Conservation (phyloP, 1,140 invertebrate species). For the Bombyx mandarina region DNA sequence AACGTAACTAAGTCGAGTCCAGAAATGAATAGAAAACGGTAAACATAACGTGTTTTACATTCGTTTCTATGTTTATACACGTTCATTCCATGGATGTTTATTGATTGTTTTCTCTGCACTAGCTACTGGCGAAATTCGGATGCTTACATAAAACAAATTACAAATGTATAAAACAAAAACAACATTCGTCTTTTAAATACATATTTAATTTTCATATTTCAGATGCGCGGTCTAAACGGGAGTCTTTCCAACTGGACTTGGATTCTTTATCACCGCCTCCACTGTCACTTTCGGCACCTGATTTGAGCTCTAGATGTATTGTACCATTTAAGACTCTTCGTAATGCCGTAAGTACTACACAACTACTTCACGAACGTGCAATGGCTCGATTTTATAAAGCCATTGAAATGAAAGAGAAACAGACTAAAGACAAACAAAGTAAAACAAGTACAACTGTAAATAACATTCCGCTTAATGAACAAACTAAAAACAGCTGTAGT, state of each 20-base stretch:
- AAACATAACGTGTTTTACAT: too few species aligned
- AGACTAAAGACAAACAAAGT: conserved; percentile 57
- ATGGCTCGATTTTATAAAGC: conserved; percentile 85
- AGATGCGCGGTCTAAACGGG: conserved; percentile 60
- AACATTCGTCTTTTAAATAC: too few species aligned
- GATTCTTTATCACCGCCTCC: conserved; percentile 79
- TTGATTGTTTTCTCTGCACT: too few species aligned
- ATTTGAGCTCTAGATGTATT: conserved; percentile 72
- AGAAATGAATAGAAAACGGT: conserved; percentile 1
- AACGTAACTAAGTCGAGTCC: not conserved
- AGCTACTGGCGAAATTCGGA: too few species aligned
- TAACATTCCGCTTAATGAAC: conserved; percentile 9
- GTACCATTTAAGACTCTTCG: conserved; percentile 72
- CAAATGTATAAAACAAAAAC: too few species aligned
- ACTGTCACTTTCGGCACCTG: conserved; percentile 84
- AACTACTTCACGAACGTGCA: conserved; percentile 82
- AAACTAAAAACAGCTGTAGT: conserved; percentile 5
- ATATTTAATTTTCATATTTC: conserved; percentile 23
- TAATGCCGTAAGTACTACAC: conserved; percentile 84
- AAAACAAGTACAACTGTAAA: conserved; percentile 21
- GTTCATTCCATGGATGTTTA: too few species aligned
- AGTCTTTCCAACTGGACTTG: conserved; percentile 73
- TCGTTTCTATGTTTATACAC: too few species aligned
- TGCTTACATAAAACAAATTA: too few species aligned
- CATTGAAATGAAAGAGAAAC: conserved; percentile 78